Conservation (phyloP, 2,797 vertebrate genomes). For the Acrocephalus scirpaceus region DNA sequence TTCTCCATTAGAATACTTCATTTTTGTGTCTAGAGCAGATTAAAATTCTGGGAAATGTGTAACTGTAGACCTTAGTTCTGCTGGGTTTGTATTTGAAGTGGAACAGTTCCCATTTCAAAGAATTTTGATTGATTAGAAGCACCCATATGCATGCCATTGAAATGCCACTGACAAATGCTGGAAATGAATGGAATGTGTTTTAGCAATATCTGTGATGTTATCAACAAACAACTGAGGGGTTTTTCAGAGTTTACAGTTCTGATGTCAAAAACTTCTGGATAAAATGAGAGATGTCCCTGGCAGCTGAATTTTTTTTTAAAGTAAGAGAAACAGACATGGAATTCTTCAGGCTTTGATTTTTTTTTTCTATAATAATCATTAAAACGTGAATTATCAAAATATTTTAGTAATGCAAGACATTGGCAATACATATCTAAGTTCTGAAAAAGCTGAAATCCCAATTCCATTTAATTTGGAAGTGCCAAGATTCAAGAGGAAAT, state of each 20-base stretch:
- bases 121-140: neutral
- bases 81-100: neutral
- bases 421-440: neutral
- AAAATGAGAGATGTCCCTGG: neutral
- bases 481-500: neutral
- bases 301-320: neutral
- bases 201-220: neutral
- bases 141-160: neutral
- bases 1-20: neutral
- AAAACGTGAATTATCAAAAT: neutral
- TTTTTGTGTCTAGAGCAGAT: neutral
- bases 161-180: neutral
- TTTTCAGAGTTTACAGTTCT: neutral
- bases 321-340: neutral
- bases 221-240: neutral
- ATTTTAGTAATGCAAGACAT: neutral
- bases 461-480: neutral
- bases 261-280: neutral
- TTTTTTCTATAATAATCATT: neutral
- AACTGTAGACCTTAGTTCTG: neutral
- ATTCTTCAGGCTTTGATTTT: neutral
- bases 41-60: neutral
- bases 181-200: neutral
- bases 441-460: neutral
- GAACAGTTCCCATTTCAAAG: neutral